Conservation (phyloP, 1,140 invertebrate genomes). For the Drosophila melanica region DNA sequence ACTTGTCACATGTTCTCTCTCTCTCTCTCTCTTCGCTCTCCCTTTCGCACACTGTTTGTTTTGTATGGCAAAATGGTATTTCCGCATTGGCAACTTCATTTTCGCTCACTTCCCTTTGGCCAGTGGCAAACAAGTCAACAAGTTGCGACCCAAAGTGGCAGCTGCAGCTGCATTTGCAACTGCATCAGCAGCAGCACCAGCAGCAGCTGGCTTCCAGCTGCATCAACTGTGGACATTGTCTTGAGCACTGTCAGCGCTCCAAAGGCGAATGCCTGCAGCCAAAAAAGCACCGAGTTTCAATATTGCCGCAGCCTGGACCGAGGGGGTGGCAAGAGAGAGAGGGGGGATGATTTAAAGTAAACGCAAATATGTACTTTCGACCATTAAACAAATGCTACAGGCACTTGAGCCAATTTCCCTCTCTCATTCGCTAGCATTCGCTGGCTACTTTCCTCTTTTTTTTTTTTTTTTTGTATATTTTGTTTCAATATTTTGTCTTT, state of each 20-base stretch:
- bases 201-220: not conserved
- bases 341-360: conserved; percentile 43
- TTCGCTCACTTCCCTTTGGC: conserved; percentile 33
- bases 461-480: not conserved
- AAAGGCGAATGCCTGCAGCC: conserved; percentile 12
- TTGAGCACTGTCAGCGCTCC: conserved; percentile 58
- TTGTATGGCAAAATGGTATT: conserved; percentile 72
- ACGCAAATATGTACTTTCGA: conserved; percentile 66
- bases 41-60: conserved; percentile 3
- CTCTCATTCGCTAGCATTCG: no score
- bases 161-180: conserved; percentile 54
- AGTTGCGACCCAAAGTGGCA: conserved; percentile 66
- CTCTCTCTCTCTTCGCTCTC: not conserved
- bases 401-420: conserved; percentile 58
- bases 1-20: not conserved
- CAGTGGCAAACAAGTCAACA: conserved; percentile 69
- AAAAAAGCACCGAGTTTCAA: not conserved
- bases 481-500: not conserved
- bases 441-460: not conserved
- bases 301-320: no score
- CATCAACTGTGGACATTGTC: conserved; percentile 43
- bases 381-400: conserved; percentile 62
- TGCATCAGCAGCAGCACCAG: not conserved
- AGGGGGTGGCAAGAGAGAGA: no score
- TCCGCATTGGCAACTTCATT: conserved; percentile 75